Evolutionary conservation across 1,140 invertebrate species (phyloP), one percentile per base, ranked within the genome.

Genomic region (Drosophila orosa): DNA sequence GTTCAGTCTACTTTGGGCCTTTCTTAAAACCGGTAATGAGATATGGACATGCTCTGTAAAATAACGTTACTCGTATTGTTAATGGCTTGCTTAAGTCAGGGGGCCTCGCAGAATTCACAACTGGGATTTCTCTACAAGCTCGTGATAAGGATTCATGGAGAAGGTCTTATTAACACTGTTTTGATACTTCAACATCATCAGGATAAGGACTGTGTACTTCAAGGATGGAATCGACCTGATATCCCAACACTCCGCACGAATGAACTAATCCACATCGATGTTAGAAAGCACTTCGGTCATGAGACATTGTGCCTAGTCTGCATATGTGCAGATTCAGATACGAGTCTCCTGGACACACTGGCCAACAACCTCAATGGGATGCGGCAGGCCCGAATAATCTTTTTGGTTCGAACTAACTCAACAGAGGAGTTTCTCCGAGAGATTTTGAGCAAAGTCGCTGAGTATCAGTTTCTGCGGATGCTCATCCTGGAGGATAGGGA

Each of bases 251-350:
- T 80, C 2, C 63, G 65, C 0, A 12, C 33, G 1, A 27, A 62
- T 37, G 25, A 58, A 8, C 13, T 9, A 0, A 15, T 4, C 0
- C 8, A 10, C 10, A 8, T 78, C 0, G 5, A 9, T 10, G 2
- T 69, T 1, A 61, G 42, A 33, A 15, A 15, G 2, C 10, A 17
- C 1, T 74, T 39, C 15, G 75, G 66, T 7, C 3, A 37, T 24
- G 12, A 15, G 3, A 0, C 6, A n/a, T 0, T 78, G 6, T 33
- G 37, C 4, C 0, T 83, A 0, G 40, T 82, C 7, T 78, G 79
- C 57, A 31, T 83, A 5, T 8, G 19, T 5, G 4, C 19, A 1
- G 2, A 39, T 1, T 9, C 33, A 0, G 71, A 72, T 0, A n/a
- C 15, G 0, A 31, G 6, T 10, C 9, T 78, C 9, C 13, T 82